These are phyloP conservation scores for Nasonia giraulti DNA, from an alignment of 1,140 invertebrate genomes.

Conservation along the genomic window DNA sequence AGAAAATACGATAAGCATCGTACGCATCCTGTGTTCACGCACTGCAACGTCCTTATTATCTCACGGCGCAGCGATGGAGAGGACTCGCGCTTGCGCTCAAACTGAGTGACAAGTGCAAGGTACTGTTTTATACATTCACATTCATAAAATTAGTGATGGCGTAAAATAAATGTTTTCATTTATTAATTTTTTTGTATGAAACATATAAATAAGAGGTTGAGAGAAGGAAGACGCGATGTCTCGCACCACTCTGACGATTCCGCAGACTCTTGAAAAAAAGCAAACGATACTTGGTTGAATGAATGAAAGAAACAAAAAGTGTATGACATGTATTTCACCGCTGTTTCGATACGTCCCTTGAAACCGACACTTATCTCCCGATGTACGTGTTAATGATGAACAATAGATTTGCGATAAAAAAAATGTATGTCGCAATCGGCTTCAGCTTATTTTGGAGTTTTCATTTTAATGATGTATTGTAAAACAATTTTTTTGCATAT, in stretches of 20 bases:
- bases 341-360: constrained; percentile 25
- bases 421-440: not conserved
- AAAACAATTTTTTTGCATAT: not conserved
- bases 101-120: constrained; percentile 78
- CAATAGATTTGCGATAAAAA: not conserved
- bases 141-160: constrained; percentile 62
- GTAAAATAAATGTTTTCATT: constrained; percentile 27
- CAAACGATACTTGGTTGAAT: constrained; percentile 5
- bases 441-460: not conserved
- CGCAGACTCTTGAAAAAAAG: constrained; percentile 18
- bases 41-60: constrained; percentile 66
- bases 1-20: constrained; percentile 32
- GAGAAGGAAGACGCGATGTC: constrained; percentile 49
- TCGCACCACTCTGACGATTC: constrained; percentile 54
- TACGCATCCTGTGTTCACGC: constrained; percentile 75
- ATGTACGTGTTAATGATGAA: constrained; percentile 8
- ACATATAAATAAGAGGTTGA: not conserved
- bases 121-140: constrained; percentile 73
- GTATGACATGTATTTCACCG: constrained; percentile 10
- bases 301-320: constrained; percentile 26
- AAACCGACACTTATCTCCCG: constrained; percentile 7
- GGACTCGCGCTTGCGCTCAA: constrained; percentile 77
- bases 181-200: constrained; percentile 16
- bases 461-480: not conserved
- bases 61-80: constrained; percentile 73